These are phyloP conservation scores for Delphinus delphis DNA, from an alignment of 2,113 vertebrate species.

Conservation along the genomic window DNA sequence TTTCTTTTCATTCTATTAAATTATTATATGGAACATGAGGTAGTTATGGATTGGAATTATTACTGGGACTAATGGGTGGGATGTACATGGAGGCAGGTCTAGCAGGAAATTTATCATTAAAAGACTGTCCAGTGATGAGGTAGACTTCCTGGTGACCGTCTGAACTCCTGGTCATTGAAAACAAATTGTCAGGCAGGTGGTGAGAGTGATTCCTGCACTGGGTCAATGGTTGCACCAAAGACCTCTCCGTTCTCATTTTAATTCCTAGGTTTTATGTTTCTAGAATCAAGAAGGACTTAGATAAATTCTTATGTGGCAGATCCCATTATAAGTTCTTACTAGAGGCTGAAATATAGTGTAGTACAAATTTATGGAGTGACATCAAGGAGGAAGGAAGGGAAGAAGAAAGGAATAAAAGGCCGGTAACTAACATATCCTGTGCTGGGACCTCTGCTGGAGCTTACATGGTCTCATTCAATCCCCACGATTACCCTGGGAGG, in stretches of 20 bases:
- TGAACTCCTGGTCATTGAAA: not conserved
- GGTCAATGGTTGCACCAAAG: not conserved
- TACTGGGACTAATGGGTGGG: conserved; percentile 27
- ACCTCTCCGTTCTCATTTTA: not conserved
- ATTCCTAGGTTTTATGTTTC: conserved; percentile 29
- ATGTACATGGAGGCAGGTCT: conserved; percentile 19
- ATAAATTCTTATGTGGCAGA: conserved; percentile 18
- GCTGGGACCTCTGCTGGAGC: not conserved
- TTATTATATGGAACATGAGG: conserved; percentile 58
- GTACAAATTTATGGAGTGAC: not conserved
- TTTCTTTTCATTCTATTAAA: conserved; percentile 71
- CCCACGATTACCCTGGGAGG: not conserved
- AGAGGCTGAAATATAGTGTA: not conserved
- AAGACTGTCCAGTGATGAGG: not conserved
- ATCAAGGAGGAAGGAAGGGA: not conserved
- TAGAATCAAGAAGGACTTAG: not conserved
- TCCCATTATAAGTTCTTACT: not conserved
- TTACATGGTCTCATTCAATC: not conserved
- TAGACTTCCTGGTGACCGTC: not conserved
- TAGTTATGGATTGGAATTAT: conserved; percentile 63
- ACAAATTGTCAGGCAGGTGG: not conserved
- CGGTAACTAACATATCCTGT: not conserved
- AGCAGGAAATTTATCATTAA: conserved; percentile 20
- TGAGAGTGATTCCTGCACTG: not conserved
- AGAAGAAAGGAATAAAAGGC: not conserved